phyloP scores from a whole-genome alignment of 2,113 vertebrate genomes.

The Apaloderma vittatum region DNA sequence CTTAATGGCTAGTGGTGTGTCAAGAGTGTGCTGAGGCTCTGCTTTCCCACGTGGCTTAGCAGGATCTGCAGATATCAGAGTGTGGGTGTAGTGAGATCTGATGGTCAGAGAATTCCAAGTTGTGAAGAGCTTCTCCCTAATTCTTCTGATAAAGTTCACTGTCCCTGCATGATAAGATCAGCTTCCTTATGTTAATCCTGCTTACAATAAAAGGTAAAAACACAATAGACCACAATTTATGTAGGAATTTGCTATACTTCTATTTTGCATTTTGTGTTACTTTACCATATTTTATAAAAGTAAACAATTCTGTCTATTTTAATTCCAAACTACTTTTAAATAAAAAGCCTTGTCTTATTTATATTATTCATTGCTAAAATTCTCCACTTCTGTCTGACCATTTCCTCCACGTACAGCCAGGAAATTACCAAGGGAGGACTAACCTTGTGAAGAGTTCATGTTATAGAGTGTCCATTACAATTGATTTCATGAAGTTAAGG shows the following conservation, averaged over 20 bases:
- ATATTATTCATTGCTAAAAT: not conserved
- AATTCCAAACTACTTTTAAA: not conserved
- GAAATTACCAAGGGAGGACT: not conserved
- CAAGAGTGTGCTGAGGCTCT: not conserved
- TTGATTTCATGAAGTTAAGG: not conserved
- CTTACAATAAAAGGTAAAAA: not conserved
- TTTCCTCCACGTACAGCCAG: not conserved
- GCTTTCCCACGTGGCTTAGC: not conserved
- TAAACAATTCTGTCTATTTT: not conserved
- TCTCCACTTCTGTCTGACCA: not conserved
- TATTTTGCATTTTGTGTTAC: not conserved
- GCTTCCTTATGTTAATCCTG: not conserved
- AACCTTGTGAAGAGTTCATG: not conserved
- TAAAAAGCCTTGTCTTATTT: rapidly evolving
- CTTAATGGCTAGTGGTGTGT: not conserved
- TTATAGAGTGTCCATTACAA: not conserved
- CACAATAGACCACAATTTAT: not conserved
- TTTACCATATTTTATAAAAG: not conserved
- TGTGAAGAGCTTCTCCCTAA: not conserved
- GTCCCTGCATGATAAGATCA: not conserved
- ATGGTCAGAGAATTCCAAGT: not conserved
- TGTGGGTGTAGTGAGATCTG: not conserved
- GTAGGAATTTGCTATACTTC: not conserved
- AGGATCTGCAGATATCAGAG: not conserved
- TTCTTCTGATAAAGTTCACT: not conserved